phyloP scores from a whole-genome alignment of 2,797 vertebrate genomes.

The Onychomys arenicola region DNA sequence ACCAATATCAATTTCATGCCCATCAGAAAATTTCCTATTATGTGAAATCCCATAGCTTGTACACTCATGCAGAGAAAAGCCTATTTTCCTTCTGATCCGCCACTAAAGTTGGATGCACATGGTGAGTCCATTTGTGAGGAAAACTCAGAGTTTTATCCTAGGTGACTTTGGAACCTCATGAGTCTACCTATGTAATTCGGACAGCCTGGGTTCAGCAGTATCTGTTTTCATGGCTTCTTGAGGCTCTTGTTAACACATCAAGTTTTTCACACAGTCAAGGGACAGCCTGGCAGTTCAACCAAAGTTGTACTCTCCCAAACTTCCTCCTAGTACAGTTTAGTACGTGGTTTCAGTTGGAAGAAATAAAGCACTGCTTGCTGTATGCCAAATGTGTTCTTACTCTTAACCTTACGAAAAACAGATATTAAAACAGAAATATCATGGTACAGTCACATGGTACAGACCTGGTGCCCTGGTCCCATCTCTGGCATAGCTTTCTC shows the following conservation, averaged over 20 bases:
- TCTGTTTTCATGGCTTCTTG: neutral
- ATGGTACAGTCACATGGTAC: neutral
- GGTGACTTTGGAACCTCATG: slow-evolving; percentile 12
- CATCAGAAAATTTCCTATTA: slow-evolving; percentile 16
- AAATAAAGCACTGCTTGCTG: neutral
- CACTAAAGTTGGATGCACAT: neutral
- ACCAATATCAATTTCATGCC: slow-evolving; percentile 36
- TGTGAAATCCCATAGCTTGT: slow-evolving; percentile 36
- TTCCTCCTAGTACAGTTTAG: neutral
- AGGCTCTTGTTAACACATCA: slow-evolving; percentile 29
- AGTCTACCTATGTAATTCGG: slow-evolving; percentile 6
- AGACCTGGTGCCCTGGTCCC: neutral
- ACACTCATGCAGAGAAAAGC: neutral
- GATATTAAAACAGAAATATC: neutral
- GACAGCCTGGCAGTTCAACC: neutral
- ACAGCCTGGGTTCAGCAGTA: slow-evolving; percentile 15
- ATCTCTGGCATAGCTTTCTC: neutral
- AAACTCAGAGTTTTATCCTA: neutral
- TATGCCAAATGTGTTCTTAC: neutral
- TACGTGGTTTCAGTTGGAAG: slow-evolving; percentile 11
- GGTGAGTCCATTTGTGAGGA: neutral
- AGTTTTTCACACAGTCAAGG: neutral
- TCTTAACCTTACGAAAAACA: slow-evolving; percentile 16
- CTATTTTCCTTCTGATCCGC: slow-evolving; percentile 38
- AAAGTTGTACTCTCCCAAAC: neutral